A percentile compares a stretch with the other conserved stretches of the same genome.
Evolutionary conservation across 53 echinoderm and acorn worm genomes (phyloP).

Genomic region (Antedon mediterranea): DNA sequence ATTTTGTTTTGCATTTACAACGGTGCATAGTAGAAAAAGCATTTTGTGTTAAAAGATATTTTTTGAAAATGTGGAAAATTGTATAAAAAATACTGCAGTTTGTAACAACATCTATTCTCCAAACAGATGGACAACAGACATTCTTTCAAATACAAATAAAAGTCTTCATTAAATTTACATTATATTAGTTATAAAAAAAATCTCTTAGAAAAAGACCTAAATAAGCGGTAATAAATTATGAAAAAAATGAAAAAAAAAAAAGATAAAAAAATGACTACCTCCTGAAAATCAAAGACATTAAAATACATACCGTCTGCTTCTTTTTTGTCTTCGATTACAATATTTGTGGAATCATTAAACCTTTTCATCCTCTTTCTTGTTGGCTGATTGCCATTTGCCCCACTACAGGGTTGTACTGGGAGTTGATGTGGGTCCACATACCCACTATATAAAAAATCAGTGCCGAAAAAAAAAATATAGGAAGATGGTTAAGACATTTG

Average conservation of each 20-base stretch:
- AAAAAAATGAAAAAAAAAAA: neutral
- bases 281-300: neutral
- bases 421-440: slow-evolving; percentile 64
- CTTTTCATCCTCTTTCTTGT: slow-evolving; percentile 20
- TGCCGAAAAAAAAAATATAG: neutral
- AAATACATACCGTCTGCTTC: neutral
- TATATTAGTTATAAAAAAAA: too few species aligned
- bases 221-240: too few species aligned
- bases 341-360: neutral
- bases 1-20: too few species aligned
- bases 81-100: too few species aligned
- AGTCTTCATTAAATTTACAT: too few species aligned
- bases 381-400: slow-evolving; percentile 22
- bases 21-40: too few species aligned
- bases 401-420: slow-evolving; percentile 50
- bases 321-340: neutral
- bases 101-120: too few species aligned
- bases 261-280: neutral
- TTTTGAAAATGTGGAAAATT: too few species aligned
- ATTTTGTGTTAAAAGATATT: too few species aligned
- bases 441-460: slow-evolving; percentile 27
- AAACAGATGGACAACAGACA: too few species aligned
- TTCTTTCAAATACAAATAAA: too few species aligned
- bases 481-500: neutral
- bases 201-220: too few species aligned